phyloP scores from a whole-genome alignment of 1,140 invertebrate genomes.

The Drosophila biarmipes region DNA sequence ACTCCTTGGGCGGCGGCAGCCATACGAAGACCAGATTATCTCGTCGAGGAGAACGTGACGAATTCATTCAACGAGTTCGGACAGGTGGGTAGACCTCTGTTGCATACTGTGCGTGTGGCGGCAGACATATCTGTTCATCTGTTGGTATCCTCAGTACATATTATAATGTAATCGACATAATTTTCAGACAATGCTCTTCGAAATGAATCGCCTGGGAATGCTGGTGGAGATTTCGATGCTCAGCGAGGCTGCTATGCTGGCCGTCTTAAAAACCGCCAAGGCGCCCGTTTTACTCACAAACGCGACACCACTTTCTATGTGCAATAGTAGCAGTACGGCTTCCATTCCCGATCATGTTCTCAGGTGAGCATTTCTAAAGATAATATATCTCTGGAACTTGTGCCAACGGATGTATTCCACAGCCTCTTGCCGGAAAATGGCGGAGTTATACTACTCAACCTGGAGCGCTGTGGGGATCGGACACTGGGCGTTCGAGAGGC shows the following conservation, averaged over 20 bases:
- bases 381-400: background rate
- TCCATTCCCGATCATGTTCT: slow-evolving; percentile 89
- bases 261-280: slow-evolving; percentile 87
- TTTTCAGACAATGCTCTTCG: slow-evolving; percentile 87
- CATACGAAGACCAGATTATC: slow-evolving; percentile 68
- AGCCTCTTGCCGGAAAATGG: slow-evolving; percentile 86
- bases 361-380: slow-evolving; percentile 40
- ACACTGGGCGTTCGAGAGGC: slow-evolving; percentile 75
- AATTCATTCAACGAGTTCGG: slow-evolving; percentile 85
- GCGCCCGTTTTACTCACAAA: slow-evolving; percentile 92
- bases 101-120: too few species aligned
- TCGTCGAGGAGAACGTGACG: slow-evolving; percentile 79
- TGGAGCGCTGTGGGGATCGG: slow-evolving; percentile 85
- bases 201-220: slow-evolving; percentile 91
- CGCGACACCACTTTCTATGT: slow-evolving; percentile 89
- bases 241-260: slow-evolving; percentile 89
- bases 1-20: slow-evolving; percentile 87
- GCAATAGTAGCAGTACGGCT: slow-evolving; percentile 89
- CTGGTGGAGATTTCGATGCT: slow-evolving; percentile 92
- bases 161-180: background rate
- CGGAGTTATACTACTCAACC: slow-evolving; percentile 90
- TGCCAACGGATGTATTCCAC: background rate
- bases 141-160: too few species aligned
- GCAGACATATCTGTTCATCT: background rate
- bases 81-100: slow-evolving; percentile 65